Evolutionary conservation across 2,797 vertebrate genomes (phyloP), one percentile per base, ranked within the genome.

Genomic region (Macrochelys suwanniensis): DNA sequence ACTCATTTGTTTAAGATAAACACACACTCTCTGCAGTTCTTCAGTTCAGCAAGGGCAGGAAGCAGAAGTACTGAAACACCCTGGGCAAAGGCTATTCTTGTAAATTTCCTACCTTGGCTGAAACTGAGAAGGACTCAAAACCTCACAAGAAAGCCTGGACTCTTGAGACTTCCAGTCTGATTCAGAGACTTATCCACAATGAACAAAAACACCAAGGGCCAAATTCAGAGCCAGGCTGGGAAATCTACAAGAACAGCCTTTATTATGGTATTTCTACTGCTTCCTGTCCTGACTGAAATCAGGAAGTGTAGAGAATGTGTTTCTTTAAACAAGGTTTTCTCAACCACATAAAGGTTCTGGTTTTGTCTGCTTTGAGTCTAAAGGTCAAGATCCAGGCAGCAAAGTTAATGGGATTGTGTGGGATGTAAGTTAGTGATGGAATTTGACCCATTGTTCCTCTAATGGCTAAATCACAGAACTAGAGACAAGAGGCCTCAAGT

Each of bases 81-180:
- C 57, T 82, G 82, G 54, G 94, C 87, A 94, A 96, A 96, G 92
- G 90, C 78, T 90, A 85, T 96, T 96, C 91, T 96, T 96, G 78
- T 45, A 50, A 57, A 84, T 89, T 95, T 96, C 87, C 90, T 85
- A 91, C 80, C 65, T 92, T 92, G 47, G 59, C 84, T 87, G 82
- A 96, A 96, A 37, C 6, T 0, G 0, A 37, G 53, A 80, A 15
- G 0, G 5, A 49, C 54, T 91, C 80, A 51, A 93, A 88, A 85
- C 42, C 47, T 82, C 80, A 45, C 84, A 85, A 77, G 82, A 92
- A 94, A 94, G 50, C 21, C 33, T 80, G 26, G 85, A 45, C 77
- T 80, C 57, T 80, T 80, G 82, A 95, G 76, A 71, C 71, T 81
- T 91, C 13, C 87, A 88, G 68, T 56, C 71, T 0, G 2, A 17